Evolutionary conservation across 2,888 invertebrate genomes (phyloP).

Genomic region (Galerucella nymphaeae): DNA sequence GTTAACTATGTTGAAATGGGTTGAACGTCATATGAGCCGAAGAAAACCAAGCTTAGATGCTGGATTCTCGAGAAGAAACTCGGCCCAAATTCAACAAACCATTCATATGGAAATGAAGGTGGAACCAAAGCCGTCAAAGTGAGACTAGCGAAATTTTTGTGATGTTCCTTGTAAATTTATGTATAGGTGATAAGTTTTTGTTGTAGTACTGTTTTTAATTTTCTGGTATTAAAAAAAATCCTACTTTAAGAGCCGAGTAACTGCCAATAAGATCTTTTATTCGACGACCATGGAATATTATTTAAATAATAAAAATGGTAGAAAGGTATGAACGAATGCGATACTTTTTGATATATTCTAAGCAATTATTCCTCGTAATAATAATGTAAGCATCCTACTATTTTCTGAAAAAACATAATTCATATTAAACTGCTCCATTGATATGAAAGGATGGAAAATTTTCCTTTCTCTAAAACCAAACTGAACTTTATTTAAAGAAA

Average conservation of each 20-base stretch:
- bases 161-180: conserved; percentile 28
- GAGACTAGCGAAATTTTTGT: conserved; percentile 24
- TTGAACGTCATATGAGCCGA: conserved; percentile 84
- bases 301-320: no score
- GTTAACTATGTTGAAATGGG: conserved; percentile 90
- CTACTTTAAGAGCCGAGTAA: not conserved
- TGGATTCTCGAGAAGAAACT: conserved; percentile 70
- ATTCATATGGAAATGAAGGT: conserved; percentile 75
- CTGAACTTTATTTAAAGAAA: no score
- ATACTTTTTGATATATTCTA: no score
- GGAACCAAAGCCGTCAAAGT: conserved; percentile 12
- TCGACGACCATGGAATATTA: not conserved
- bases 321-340: no score
- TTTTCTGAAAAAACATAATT: no score
- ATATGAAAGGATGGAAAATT: no score
- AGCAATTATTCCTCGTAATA: no score
- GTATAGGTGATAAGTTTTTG: conserved; percentile 2
- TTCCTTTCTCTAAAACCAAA: no score
- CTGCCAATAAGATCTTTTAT: conserved; percentile 2
- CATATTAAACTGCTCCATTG: no score
- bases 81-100: conserved; percentile 73
- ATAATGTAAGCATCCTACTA: no score
- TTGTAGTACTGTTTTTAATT: conserved; percentile 16
- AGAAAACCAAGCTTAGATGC: conserved; percentile 74
- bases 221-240: conserved; percentile 10